phyloP scores from a whole-genome alignment of 1,140 invertebrate genomes.

The Trachelipus rathkii region DNA sequence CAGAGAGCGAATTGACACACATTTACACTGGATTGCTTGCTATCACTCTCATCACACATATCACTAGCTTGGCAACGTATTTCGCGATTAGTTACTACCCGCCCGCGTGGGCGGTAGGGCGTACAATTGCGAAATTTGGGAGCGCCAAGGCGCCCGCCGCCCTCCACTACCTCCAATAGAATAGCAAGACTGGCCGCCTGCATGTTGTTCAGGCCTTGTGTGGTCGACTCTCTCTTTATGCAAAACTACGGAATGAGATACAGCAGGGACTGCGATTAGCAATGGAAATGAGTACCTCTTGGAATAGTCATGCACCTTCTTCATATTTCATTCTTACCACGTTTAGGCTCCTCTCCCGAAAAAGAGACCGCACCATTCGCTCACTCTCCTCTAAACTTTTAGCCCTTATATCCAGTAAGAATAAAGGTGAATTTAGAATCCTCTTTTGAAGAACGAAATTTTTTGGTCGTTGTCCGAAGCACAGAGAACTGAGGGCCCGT shows the following conservation, averaged over 20 bases:
- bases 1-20: not conserved
- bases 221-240: conserved; percentile 9
- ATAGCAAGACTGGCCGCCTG: conserved; percentile 4
- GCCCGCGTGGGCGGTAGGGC: not conserved
- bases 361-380: not conserved
- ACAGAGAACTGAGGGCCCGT: not conserved
- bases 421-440: not conserved
- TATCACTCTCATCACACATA: too few species aligned
- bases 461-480: not conserved
- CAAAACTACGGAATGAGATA: conserved; percentile 10
- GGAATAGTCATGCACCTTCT: conserved; percentile 11
- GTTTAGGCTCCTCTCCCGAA: not conserved
- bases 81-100: not conserved
- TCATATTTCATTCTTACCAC: conserved; percentile 13
- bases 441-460: not conserved
- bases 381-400: not conserved
- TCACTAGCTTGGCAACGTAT: not conserved
- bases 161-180: conserved; percentile 11
- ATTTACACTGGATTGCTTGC: not conserved
- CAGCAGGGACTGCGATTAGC: conserved; percentile 7
- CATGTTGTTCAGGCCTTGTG: conserved; percentile 11
- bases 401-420: not conserved
- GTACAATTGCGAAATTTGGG: not conserved
- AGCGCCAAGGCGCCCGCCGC: conserved; percentile 4
- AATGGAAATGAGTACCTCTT: conserved; percentile 12